Percentiles rank a stretch among this genome's conserved stretches.
phyloP scores from a whole-genome alignment of 2,113 vertebrate genomes.

The Sorex araneus region DNA sequence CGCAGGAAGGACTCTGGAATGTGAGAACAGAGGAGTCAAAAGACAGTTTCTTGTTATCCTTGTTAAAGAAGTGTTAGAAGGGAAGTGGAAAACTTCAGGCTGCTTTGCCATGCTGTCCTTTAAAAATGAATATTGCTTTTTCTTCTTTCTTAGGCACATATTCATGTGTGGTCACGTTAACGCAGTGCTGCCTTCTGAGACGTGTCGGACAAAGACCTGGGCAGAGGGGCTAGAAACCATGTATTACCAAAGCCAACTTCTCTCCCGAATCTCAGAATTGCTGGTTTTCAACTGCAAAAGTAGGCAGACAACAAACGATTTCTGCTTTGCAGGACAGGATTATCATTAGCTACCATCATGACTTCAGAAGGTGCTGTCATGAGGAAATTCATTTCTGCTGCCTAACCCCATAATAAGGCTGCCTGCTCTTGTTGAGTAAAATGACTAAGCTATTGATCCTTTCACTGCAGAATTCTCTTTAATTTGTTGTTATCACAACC shows the following conservation, averaged over 20 bases:
- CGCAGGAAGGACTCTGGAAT: slow-evolving; percentile 86
- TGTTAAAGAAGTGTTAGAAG: slow-evolving; percentile 85
- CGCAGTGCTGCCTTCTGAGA: slow-evolving; percentile 81
- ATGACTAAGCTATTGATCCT: slow-evolving; percentile 93
- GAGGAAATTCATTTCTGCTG: slow-evolving; percentile 89
- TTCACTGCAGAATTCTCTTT: slow-evolving; percentile 87
- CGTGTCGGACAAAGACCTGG: slow-evolving; percentile 78
- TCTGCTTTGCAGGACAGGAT: slow-evolving; percentile 83
- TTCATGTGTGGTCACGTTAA: slow-evolving; percentile 86
- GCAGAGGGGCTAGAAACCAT: slow-evolving; percentile 77
- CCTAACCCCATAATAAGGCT: slow-evolving; percentile 90
- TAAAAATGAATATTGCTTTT: slow-evolving; percentile 90
- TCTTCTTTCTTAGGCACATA: slow-evolving; percentile 91
- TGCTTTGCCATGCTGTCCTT: slow-evolving; percentile 88
- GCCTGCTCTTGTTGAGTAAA: slow-evolving; percentile 89
- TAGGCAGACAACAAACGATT: slow-evolving; percentile 80
- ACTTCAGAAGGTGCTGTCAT: slow-evolving; percentile 77
- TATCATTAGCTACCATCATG: slow-evolving; percentile 75
- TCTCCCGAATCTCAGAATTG: slow-evolving; percentile 78
- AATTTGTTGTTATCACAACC: slow-evolving; percentile 83
- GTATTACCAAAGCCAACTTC: slow-evolving; percentile 84
- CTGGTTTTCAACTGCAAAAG: slow-evolving; percentile 81
- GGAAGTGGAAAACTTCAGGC: slow-evolving; percentile 87
- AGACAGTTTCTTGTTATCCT: slow-evolving; percentile 89
- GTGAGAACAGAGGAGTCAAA: slow-evolving; percentile 88